phyloP scores from a whole-genome alignment of 2,113 vertebrate species.

The Ahaetulla prasina region DNA sequence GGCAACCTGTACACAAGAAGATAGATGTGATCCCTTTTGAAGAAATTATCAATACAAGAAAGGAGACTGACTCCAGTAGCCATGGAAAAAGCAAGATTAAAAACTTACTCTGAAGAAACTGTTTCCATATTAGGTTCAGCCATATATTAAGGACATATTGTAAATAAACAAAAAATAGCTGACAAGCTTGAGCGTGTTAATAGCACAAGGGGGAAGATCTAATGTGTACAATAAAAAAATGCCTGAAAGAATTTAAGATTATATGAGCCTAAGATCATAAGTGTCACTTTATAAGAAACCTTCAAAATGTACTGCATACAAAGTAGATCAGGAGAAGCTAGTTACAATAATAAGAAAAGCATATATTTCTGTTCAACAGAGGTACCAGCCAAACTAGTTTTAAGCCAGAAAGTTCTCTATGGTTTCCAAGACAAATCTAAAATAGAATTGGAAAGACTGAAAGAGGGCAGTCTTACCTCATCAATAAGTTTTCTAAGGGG shows the following conservation, averaged over 20 bases:
- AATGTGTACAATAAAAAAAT: not conserved
- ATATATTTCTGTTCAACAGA: not conserved
- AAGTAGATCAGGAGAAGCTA: not conserved
- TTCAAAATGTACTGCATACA: not conserved
- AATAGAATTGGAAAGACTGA: not conserved
- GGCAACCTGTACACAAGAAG: not conserved
- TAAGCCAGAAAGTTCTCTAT: not conserved
- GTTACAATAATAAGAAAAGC: not conserved
- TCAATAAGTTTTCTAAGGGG: not conserved
- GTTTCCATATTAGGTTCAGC: not conserved
- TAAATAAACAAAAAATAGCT: not conserved
- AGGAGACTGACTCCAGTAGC: not conserved
- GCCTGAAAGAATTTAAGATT: not conserved
- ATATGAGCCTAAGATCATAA: not conserved
- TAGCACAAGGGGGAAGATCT: not conserved
- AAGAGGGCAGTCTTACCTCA: not conserved
- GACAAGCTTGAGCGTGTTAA: not conserved
- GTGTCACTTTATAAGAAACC: not conserved
- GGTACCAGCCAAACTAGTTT: not conserved
- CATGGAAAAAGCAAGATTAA: not conserved
- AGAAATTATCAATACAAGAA: not conserved
- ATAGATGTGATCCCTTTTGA: not conserved
- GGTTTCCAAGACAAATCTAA: not conserved
- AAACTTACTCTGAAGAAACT: not conserved
- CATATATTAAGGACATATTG: not conserved